Evolutionary conservation across 2,888 invertebrate genomes (phyloP).

Genomic region (Cantharis rufa): DNA sequence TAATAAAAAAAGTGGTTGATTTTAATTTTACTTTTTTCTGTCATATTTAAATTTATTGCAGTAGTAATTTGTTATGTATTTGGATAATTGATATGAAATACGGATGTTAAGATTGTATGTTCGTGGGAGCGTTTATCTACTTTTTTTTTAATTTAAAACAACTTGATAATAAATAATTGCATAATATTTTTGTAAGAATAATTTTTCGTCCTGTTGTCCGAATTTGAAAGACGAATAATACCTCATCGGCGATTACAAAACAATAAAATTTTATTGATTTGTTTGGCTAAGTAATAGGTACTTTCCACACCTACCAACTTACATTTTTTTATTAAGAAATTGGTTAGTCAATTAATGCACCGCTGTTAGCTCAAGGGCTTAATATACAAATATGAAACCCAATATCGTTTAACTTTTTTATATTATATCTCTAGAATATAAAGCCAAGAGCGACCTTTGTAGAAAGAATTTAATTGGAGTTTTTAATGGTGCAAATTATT

Average conservation of each 20-base stretch:
- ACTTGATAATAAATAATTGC: neutral
- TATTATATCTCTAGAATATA: neutral
- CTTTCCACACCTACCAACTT: neutral
- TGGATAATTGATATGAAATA: neutral
- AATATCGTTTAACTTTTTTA: neutral
- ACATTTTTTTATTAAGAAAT: neutral
- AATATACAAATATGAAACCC: neutral
- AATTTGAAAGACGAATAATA: no score
- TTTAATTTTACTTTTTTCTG: neutral
- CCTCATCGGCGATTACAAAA: no score
- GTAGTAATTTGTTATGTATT: neutral
- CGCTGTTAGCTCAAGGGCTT: neutral
- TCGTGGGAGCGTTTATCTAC: neutral
- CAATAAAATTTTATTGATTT: neutral
- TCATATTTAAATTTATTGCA: neutral
- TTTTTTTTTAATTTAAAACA: neutral
- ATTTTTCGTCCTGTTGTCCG: no score
- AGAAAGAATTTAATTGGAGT: neutral
- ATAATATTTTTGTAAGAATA: neutral
- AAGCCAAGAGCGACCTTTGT: neutral
- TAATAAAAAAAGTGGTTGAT: neutral
- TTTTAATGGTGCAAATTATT: neutral
- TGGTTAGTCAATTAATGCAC: neutral
- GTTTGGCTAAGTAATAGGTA: neutral
- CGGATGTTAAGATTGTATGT: neutral